Conservation (phyloP, 2,113 vertebrate genomes). For the Planiliza haematocheilus region DNA sequence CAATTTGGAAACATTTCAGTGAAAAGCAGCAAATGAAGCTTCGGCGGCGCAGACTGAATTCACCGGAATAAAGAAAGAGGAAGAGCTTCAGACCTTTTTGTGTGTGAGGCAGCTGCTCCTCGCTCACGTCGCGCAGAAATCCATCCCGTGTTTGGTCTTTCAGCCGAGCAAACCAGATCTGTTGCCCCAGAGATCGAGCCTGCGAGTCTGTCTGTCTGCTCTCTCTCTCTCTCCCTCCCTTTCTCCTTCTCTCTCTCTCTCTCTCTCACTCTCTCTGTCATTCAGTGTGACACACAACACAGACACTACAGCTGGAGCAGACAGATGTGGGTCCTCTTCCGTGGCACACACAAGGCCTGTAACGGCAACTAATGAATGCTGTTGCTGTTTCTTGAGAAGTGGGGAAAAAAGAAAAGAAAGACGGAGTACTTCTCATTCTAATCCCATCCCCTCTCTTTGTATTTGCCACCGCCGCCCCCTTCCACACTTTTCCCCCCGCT, state of each 20-base stretch:
- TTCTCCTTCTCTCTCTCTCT: slow-evolving; percentile 16
- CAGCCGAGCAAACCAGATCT: slow-evolving; percentile 59
- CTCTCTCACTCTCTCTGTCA: slow-evolving; percentile 38
- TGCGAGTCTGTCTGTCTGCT: slow-evolving; percentile 13
- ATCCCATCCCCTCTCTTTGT: slow-evolving; percentile 30
- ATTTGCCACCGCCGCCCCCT: slow-evolving; percentile 27
- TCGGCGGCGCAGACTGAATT: neutral
- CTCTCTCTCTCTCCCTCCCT: slow-evolving; percentile 20
- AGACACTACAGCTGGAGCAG: slow-evolving; percentile 39
- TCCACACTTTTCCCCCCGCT: slow-evolving; percentile 40
- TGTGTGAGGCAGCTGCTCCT: slow-evolving; percentile 31
- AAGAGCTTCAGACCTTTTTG: slow-evolving; percentile 64
- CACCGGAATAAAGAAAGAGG: neutral
- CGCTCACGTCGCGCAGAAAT: slow-evolving; percentile 64
- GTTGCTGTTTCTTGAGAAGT: slow-evolving; percentile 18
- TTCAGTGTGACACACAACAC: slow-evolving; percentile 33
- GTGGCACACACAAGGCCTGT: slow-evolving; percentile 10
- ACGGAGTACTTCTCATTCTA: slow-evolving; percentile 16
- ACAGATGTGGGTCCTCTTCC: slow-evolving; percentile 34
- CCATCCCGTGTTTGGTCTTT: slow-evolving; percentile 64
- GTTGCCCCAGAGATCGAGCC: slow-evolving; percentile 56
- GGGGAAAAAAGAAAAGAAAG: slow-evolving; percentile 11
- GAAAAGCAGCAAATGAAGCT: neutral
- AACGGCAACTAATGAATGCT: slow-evolving; percentile 31
- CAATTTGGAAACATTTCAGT: slow-evolving; percentile 13